These are phyloP conservation scores for Phyllostomus hastatus DNA, from an alignment of 2,113 vertebrate species.

Conservation along the genomic window DNA sequence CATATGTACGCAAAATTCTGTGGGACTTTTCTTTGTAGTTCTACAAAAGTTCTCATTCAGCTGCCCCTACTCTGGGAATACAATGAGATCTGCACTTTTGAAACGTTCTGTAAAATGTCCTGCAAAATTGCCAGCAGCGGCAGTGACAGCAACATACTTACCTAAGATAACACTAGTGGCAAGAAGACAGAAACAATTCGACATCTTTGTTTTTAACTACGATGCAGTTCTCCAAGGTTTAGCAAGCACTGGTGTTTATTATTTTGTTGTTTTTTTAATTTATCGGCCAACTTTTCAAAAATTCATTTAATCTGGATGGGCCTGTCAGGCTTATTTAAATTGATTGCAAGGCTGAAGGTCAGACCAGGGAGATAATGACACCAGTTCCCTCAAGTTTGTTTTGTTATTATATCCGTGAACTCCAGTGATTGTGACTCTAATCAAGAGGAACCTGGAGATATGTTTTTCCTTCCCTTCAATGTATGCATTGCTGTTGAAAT, in stretches of 20 bases:
- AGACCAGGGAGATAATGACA: not conserved
- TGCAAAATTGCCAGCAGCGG: slow-evolving; percentile 33
- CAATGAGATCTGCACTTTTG: slow-evolving; percentile 49
- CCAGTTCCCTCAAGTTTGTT: not conserved
- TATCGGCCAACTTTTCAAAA: slow-evolving; percentile 43
- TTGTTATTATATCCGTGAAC: slow-evolving; percentile 42
- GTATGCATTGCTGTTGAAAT: not conserved
- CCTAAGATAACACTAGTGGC: not conserved
- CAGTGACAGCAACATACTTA: not conserved
- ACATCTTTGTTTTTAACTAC: not conserved
- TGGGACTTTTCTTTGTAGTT: slow-evolving; percentile 5
- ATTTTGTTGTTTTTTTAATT: not conserved
- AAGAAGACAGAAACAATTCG: not conserved
- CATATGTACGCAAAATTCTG: slow-evolving; percentile 36
- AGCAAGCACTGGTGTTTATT: slow-evolving; percentile 7
- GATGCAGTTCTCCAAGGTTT: slow-evolving; percentile 9
- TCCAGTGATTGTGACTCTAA: slow-evolving; percentile 3
- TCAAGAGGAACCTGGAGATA: not conserved
- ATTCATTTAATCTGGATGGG: slow-evolving; percentile 57
- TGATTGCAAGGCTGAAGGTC: slow-evolving; percentile 40
- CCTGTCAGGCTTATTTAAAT: slow-evolving; percentile 68
- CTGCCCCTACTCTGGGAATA: not conserved
- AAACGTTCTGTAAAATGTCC: slow-evolving; percentile 45
- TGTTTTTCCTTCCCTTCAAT: not conserved
- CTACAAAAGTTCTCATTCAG: not conserved